A percentile compares a stretch with the other conserved stretches of the same genome.
Conservation (phyloP, 2,888 invertebrate species). For the Phaedon cochleariae region DNA sequence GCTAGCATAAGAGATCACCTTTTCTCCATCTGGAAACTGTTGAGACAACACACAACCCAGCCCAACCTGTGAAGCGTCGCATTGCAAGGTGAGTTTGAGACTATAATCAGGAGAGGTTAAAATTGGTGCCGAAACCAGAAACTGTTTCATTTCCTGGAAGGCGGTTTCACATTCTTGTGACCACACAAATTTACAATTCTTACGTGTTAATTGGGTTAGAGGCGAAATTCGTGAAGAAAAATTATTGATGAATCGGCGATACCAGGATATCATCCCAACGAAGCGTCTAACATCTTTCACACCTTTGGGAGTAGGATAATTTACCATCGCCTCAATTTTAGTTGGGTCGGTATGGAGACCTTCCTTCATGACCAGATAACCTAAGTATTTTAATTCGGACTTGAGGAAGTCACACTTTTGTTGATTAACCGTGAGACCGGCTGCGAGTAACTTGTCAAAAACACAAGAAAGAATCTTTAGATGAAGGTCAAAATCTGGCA, state of each 20-base stretch:
- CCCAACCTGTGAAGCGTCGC: slow-evolving; percentile 34
- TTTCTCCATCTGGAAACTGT: slow-evolving; percentile 22
- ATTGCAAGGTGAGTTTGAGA: slow-evolving; percentile 32
- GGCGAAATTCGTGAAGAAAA: neutral
- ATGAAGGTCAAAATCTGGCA: slow-evolving; percentile 34
- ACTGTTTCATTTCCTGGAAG: no score
- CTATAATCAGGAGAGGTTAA: neutral
- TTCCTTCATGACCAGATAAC: slow-evolving; percentile 31
- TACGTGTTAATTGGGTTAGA: no score
- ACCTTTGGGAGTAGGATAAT: no score
- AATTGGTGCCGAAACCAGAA: no score
- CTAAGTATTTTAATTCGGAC: slow-evolving; percentile 33
- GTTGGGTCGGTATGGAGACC: slow-evolving; percentile 29
- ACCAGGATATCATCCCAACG: no score
- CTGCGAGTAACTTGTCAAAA: slow-evolving; percentile 31
- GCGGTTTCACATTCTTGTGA: no score
- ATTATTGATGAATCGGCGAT: neutral
- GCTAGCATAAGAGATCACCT: slow-evolving; percentile 33
- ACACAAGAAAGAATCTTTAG: no score
- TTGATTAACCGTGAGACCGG: slow-evolving; percentile 37
- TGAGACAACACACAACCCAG: slow-evolving; percentile 37
- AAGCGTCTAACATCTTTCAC: no score
- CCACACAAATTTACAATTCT: no score
- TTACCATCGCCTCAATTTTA: slow-evolving; percentile 30
- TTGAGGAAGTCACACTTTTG: slow-evolving; percentile 34